A percentile compares a stretch with the other conserved stretches of the same genome.
These are phyloP conservation scores for Lobophora halterata DNA, from an alignment of 2,888 invertebrate genomes.

Conservation along the genomic window DNA sequence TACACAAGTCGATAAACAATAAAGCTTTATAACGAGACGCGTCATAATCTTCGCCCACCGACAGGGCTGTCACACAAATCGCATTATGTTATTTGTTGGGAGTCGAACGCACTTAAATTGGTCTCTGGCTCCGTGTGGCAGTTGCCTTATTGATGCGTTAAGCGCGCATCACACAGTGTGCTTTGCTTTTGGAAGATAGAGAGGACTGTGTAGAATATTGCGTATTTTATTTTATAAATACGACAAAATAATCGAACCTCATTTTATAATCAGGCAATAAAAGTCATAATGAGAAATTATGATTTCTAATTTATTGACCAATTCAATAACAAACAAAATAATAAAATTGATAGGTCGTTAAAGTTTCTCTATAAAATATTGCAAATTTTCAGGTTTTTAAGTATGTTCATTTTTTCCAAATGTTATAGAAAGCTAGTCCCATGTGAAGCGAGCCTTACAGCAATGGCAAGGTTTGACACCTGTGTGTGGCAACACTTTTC, in stretches of 20 bases:
- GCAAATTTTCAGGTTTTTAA: no score
- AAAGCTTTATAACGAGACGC: constrained; percentile 64
- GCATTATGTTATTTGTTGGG: constrained; percentile 57
- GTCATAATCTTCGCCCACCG: constrained; percentile 61
- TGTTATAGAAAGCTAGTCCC: background rate
- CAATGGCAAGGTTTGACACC: constrained; percentile 12
- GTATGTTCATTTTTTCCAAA: no score
- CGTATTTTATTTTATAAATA: no score
- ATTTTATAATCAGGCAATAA: no score
- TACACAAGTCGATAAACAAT: constrained; percentile 59
- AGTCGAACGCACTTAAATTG: constrained; percentile 43
- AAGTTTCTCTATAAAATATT: no score
- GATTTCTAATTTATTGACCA: no score
- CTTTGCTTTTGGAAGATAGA: no score
- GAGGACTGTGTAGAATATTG: no score
- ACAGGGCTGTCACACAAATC: constrained; percentile 62
- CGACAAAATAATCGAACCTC: no score
- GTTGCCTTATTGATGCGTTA: constrained; percentile 32
- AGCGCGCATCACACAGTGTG: constrained; percentile 3
- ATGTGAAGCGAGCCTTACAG: constrained; percentile 5
- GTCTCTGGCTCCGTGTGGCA: constrained; percentile 33
- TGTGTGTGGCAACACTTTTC: constrained; percentile 19
- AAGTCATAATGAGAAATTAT: no score
- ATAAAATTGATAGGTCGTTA: no score
- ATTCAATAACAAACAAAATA: no score